Base-by-base conservation (phyloP, 2,888 invertebrate species). In the Beris chalybata region DNA sequence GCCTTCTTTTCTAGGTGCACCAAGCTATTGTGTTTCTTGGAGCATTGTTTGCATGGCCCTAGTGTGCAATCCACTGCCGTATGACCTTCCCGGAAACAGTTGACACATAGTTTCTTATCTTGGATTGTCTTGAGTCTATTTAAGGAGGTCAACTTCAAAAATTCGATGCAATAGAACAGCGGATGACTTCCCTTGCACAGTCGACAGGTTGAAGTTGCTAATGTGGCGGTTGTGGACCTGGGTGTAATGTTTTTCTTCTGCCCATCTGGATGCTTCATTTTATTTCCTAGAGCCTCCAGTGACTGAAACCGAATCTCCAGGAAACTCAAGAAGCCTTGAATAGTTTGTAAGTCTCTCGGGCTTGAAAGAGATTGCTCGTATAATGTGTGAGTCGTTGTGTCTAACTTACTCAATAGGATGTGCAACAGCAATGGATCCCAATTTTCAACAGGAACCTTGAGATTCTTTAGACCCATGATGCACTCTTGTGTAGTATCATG, bases 11-110 rank as follows among this genome's bases (percentile, higher is more conserved):
- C n/a, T n/a, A n/a, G n/a, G n/a, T n/a, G n/a, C n/a, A n/a, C n/a
- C 6, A 52, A 29, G 29, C 29, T 52, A 12, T 52, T 52, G 52
- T 52, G 52, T 15, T 15, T 15, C 4, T 52, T 52, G 52, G 22
- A 29, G 29, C 52, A 52, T 4, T 52, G 22, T 22, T 11, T 12
- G 30, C 22, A 52, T 3, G 52, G 12, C 22, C 52, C 9, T 13
- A 12, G 11, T 29, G 29, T 52, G 52, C 52, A 52, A 22, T 22
- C 22, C 29, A 30, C 3, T 1, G 29, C 30, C 4, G 3, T 15
- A 52, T 52, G 52, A 3, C 29, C 52, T 2, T 11, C 52, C 4
- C 3, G 52, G 4, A 52, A 29, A 5, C 52, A 52, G 52, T 52
- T 52, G 29, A 52, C 12, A 30, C 29, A 52, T 5, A 52, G 4